These are phyloP conservation scores for Orchesellides sinensis DNA, from an alignment of 2,888 invertebrate species.

Conservation along the genomic window DNA sequence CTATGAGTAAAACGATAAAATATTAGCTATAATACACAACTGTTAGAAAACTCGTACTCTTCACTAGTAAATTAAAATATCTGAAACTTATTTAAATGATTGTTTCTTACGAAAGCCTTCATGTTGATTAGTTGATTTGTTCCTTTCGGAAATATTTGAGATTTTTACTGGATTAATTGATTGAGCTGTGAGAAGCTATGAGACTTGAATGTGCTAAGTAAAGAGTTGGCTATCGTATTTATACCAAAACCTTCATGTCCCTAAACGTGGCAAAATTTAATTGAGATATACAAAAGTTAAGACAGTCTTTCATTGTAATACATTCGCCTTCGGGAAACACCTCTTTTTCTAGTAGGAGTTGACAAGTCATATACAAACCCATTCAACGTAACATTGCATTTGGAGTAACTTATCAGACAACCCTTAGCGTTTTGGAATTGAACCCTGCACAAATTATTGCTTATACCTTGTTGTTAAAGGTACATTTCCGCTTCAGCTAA, in stretches of 20 bases:
- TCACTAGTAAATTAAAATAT: neutral
- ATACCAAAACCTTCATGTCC: slow-evolving; percentile 34
- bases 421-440: neutral
- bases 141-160: neutral
- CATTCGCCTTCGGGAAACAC: no score
- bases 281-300: neutral
- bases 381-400: neutral
- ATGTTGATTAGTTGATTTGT: slow-evolving; percentile 38
- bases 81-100: neutral
- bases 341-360: no score
- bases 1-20: neutral
- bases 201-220: slow-evolving; percentile 24
- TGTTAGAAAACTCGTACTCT: neutral
- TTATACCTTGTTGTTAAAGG: slow-evolving; percentile 9
- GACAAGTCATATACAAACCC: neutral
- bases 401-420: neutral
- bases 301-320: no score
- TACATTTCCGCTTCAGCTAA: slow-evolving; percentile 50
- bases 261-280: neutral
- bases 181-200: slow-evolving; percentile 22
- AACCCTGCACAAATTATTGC: no score
- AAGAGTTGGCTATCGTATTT: slow-evolving; percentile 35
- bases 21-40: neutral
- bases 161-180: neutral
- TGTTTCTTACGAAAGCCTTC: slow-evolving; percentile 48